Percentiles rank a stretch among this genome's conserved stretches.
phyloP scores from a whole-genome alignment of 2,113 vertebrate species.

The Cheilinus undulatus region DNA sequence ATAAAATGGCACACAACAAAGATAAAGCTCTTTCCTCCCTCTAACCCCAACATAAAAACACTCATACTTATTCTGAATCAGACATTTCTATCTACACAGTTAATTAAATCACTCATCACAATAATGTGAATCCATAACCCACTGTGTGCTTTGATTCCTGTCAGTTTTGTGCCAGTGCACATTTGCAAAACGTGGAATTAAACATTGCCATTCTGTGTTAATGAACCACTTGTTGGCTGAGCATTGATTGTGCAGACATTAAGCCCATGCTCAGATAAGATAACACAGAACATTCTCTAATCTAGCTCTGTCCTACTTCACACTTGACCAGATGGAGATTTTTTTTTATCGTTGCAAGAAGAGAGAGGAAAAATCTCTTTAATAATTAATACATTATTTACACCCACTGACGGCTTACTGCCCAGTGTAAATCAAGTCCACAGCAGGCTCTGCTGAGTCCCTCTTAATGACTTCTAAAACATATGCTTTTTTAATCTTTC shows the following conservation, averaged over 20 bases:
- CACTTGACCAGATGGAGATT: constrained; percentile 82
- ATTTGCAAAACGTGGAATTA: constrained; percentile 76
- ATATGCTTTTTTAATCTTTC: constrained; percentile 73
- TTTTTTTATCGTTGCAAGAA: constrained; percentile 77
- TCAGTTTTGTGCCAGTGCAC: constrained; percentile 50
- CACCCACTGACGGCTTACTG: constrained; percentile 72
- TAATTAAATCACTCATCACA: constrained; percentile 18
- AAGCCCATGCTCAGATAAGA: constrained; percentile 80
- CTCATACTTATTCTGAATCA: not conserved
- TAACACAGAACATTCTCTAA: constrained; percentile 81
- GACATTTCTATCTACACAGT: not conserved
- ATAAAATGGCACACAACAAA: too few species aligned
- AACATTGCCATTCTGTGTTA: constrained; percentile 80
- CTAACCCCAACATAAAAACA: not conserved
- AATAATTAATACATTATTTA: constrained; percentile 86
- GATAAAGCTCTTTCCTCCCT: too few species aligned
- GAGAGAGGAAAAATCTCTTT: constrained; percentile 77
- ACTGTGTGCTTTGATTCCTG: constrained; percentile 26
- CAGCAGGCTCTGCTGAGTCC: constrained; percentile 75
- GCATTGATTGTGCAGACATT: constrained; percentile 81
- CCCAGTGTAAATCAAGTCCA: constrained; percentile 77
- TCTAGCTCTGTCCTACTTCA: constrained; percentile 83
- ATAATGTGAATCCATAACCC: constrained; percentile 39
- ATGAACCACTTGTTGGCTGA: constrained; percentile 82
- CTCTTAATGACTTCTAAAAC: constrained; percentile 84